A percentile compares a stretch with the other conserved stretches of the same genome.
These are phyloP conservation scores for Rhynchophorus ferrugineus DNA, from an alignment of 1,140 invertebrate species.

Conservation along the genomic window DNA sequence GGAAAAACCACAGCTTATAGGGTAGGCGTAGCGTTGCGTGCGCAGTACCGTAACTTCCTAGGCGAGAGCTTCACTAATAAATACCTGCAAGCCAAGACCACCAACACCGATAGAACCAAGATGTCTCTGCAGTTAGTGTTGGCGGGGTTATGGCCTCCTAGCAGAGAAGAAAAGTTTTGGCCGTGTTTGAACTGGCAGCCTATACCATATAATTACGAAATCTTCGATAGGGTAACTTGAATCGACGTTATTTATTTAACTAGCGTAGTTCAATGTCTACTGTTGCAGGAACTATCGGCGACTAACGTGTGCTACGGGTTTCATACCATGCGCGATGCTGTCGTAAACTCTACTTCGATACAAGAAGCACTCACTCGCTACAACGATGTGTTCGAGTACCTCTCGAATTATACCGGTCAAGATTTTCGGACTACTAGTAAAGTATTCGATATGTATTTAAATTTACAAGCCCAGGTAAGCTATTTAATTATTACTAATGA, in stretches of 20 bases:
- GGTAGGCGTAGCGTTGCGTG: slow-evolving; percentile 51
- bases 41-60: slow-evolving; percentile 56
- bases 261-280: too few species aligned
- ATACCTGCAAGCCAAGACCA: slow-evolving; percentile 39
- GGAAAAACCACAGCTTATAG: slow-evolving; percentile 45
- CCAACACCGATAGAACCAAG: slow-evolving; percentile 49
- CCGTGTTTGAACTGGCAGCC: slow-evolving; percentile 48
- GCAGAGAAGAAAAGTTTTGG: slow-evolving; percentile 38
- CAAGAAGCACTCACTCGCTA: slow-evolving; percentile 1
- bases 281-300: neutral
- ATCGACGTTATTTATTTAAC: too few species aligned
- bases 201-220: too few species aligned
- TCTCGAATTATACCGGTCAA: slow-evolving; percentile 1
- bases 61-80: slow-evolving; percentile 41
- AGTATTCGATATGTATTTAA: slow-evolving; percentile 1
- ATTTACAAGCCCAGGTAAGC: slow-evolving; percentile 1
- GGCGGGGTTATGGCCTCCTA: slow-evolving; percentile 48
- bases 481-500: too few species aligned
- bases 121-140: slow-evolving; percentile 49
- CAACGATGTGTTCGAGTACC: neutral
- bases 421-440: neutral
- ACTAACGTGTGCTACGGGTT: neutral
- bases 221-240: too few species aligned
- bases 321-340: slow-evolving; percentile 35
- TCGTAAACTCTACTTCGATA: too few species aligned